These are phyloP conservation scores for Sarcophaga peregrina DNA, from an alignment of 1,140 invertebrate genomes.

Conservation along the genomic window DNA sequence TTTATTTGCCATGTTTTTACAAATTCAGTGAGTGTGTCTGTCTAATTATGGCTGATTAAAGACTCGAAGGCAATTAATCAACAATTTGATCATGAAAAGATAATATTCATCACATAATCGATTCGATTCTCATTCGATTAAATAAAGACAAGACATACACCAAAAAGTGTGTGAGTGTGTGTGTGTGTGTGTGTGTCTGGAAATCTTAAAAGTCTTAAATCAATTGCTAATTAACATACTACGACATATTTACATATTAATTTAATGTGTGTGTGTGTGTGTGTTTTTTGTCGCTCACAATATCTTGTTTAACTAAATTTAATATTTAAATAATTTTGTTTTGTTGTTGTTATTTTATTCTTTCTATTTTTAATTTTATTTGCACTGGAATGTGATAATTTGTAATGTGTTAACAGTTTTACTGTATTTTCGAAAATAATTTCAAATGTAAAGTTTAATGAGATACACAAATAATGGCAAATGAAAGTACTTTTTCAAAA, in stretches of 20 bases:
- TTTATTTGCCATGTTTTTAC: not conserved
- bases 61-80: slow-evolving; percentile 1
- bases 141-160: not conserved
- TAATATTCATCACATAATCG: not conserved
- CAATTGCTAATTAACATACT: slow-evolving; percentile 4
- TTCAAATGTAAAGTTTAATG: not conserved
- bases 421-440: not conserved
- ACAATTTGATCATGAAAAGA: not conserved
- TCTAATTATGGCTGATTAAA: not conserved
- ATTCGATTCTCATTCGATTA: too few species aligned
- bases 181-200: not conserved
- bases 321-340: too few species aligned
- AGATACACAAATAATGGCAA: not conserved
- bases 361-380: not conserved
- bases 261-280: too few species aligned
- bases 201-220: not conserved
- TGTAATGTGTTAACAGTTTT: not conserved
- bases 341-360: not conserved
- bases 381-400: not conserved
- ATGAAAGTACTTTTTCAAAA: not conserved
- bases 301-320: too few species aligned
- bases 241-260: too few species aligned
- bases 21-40: not conserved
- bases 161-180: too few species aligned
- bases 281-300: too few species aligned